A percentile compares a stretch with the other conserved stretches of the same genome.
These are phyloP conservation scores for Leguminivora glycinivorella DNA, from an alignment of 1,140 invertebrate genomes.

Conservation along the genomic window DNA sequence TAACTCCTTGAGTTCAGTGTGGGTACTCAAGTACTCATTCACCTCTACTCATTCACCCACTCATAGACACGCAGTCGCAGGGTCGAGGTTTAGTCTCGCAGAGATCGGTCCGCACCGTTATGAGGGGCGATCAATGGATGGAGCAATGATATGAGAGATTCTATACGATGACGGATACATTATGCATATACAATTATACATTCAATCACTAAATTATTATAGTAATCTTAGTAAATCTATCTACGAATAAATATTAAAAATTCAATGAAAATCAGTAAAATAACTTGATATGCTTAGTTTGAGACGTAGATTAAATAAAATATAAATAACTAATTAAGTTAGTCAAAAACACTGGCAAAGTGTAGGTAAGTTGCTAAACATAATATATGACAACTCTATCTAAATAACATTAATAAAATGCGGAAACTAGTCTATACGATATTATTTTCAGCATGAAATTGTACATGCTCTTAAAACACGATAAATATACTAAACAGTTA, in stretches of 20 bases:
- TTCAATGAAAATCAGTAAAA: constrained; percentile 42
- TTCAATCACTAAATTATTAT: neutral
- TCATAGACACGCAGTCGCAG: neutral
- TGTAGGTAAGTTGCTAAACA: constrained; percentile 39
- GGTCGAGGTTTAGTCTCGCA: neutral
- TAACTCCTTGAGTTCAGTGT: too few relatives aligned
- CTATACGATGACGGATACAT: constrained; percentile 13
- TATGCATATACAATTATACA: neutral
- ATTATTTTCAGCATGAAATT: constrained; percentile 36
- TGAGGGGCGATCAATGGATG: constrained; percentile 16
- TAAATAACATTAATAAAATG: constrained; percentile 61
- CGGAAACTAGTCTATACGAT: constrained; percentile 58
- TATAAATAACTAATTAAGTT: constrained; percentile 30
- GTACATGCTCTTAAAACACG: neutral
- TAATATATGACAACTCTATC: constrained; percentile 40
- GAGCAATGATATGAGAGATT: constrained; percentile 25
- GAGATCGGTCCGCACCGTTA: neutral
- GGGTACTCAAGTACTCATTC: too few relatives aligned
- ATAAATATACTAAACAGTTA: constrained; percentile 9
- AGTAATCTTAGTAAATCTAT: constrained; percentile 24
- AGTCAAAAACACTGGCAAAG: constrained; percentile 37
- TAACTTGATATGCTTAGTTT: constrained; percentile 52
- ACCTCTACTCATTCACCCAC: neutral
- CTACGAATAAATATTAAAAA: constrained; percentile 31
- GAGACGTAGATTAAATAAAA: constrained; percentile 40